phyloP scores from a whole-genome alignment of 2,888 invertebrate species.

The Geophilus truncorum region DNA sequence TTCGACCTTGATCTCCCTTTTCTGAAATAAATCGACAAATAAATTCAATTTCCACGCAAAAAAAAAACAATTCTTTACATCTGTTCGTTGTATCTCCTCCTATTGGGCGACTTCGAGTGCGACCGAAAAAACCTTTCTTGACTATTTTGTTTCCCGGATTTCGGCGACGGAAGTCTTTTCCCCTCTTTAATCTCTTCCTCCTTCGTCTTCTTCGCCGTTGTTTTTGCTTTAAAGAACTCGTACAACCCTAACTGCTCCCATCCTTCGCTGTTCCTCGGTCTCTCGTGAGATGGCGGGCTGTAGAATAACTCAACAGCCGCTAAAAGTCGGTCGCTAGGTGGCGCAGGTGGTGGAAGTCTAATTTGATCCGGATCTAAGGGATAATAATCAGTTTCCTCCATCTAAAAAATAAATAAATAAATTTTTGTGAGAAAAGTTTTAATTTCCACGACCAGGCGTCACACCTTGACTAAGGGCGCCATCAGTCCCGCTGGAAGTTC shows the following conservation, averaged over 20 bases:
- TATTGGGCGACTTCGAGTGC: constrained; percentile 35
- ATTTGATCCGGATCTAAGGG: constrained; percentile 84
- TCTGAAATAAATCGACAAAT: too few relatives aligned
- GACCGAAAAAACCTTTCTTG: constrained; percentile 34
- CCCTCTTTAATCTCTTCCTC: constrained; percentile 74
- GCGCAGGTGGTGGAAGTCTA: constrained; percentile 88
- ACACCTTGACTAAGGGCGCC: constrained; percentile 89
- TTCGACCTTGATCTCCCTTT: constrained; percentile 43
- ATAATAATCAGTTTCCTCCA: constrained; percentile 85
- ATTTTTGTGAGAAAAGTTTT: too few relatives aligned
- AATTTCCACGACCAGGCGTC: too few relatives aligned
- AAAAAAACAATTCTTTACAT: too few relatives aligned
- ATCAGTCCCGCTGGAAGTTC: constrained; percentile 96
- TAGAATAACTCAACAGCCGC: constrained; percentile 96
- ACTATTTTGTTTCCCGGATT: constrained; percentile 44
- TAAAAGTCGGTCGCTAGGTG: constrained; percentile 85
- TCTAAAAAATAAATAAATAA: constrained; percentile 47
- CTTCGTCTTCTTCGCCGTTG: constrained; percentile 79
- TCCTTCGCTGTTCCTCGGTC: constrained; percentile 88
- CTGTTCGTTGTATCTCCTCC: constrained; percentile 31
- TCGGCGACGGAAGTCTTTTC: constrained; percentile 69
- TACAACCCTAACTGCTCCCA: constrained; percentile 98
- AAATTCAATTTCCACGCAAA: too few relatives aligned
- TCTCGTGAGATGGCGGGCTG: constrained; percentile 86
- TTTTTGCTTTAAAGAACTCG: constrained; percentile 96